Conservation (phyloP, 2,888 invertebrate species). For the Aromia moschata region DNA sequence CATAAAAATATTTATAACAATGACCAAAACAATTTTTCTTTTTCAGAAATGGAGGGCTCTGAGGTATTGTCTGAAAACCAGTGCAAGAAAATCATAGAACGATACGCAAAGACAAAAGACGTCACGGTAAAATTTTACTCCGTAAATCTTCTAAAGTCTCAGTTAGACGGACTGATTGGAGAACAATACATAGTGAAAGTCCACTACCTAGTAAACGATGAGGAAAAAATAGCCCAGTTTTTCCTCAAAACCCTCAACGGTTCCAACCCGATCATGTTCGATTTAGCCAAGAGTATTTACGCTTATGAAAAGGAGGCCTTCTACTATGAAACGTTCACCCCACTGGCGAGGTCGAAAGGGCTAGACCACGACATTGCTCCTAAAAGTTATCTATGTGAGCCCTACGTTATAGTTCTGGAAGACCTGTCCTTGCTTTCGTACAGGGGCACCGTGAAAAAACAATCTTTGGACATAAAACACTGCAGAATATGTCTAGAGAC, state of each 20-base stretch:
- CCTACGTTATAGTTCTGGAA: constrained; percentile 49
- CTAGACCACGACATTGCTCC: constrained; percentile 49
- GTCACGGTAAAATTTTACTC: constrained; percentile 24
- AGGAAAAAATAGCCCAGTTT: constrained; percentile 29
- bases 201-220: constrained; percentile 26
- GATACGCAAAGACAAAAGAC: constrained; percentile 17
- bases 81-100: constrained; percentile 32
- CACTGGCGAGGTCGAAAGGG: constrained; percentile 39
- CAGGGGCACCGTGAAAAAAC: constrained; percentile 46
- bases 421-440: constrained; percentile 46
- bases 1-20: too few relatives aligned
- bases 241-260: constrained; percentile 49
- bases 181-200: constrained; percentile 43
- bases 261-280: constrained; percentile 39
- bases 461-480: constrained; percentile 64
- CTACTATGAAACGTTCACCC: constrained; percentile 47
- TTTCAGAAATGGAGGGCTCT: constrained; percentile 28
- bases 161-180: constrained; percentile 45
- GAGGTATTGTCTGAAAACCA: constrained; percentile 34
- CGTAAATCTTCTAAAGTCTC: constrained; percentile 33
- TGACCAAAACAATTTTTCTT: too few relatives aligned
- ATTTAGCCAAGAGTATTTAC: constrained; percentile 40
- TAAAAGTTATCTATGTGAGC: constrained; percentile 47
- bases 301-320: constrained; percentile 54
- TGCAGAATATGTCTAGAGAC: constrained; percentile 63